Evolutionary conservation across 2,888 invertebrate species (phyloP), one percentile per base, ranked within the genome.

Genomic region (Electrophaes corylata): DNA sequence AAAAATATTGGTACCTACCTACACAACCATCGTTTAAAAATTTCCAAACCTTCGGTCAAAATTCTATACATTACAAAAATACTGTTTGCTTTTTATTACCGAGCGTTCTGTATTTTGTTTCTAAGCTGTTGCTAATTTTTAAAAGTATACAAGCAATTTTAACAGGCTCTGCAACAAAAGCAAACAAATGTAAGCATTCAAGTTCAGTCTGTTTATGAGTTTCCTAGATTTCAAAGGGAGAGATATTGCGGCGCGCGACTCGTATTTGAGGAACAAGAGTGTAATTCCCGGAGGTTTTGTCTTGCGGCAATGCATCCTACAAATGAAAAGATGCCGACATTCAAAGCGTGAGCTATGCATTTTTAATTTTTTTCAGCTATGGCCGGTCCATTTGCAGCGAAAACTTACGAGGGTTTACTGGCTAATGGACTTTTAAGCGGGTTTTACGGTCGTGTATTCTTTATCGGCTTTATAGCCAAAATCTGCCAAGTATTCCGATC

Each of bases 261-360:
- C 81, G 85, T 86, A 84, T 87, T 88, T 87, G 87, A 86, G 78
- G 77, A 83, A 86, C 83, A 84, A 83, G 86, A 86, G 84, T 81
- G 85, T 87, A 88, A 88, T 87, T 88, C 85, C 84, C 84, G 77
- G 81, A 75, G 84, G 88, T 88, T 88, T 88, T 89, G 88, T 89
- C 86, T 88, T 80, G 83, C 78, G 82, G 82, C 80, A 78, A 79
- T 79, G 82, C 81, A 77, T 79, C 75, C 73, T 79, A 84, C 83
- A 84, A 88, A 89, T 88, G 86, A 84, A 83, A 87, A 86, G 86
- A 84, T 76, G 83, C 71, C 78, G 76, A 74, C 81, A 73, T 83
- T 83, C 85, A 88, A 87, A 87, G 84, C 16, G 37, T 71, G 72
- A 61, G 70, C 67, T 76, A 73, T 87, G 80, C 84, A 88, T 88